These are phyloP conservation scores for Lophura nycthemera DNA, from an alignment of 2,113 vertebrate species.

Conservation along the genomic window DNA sequence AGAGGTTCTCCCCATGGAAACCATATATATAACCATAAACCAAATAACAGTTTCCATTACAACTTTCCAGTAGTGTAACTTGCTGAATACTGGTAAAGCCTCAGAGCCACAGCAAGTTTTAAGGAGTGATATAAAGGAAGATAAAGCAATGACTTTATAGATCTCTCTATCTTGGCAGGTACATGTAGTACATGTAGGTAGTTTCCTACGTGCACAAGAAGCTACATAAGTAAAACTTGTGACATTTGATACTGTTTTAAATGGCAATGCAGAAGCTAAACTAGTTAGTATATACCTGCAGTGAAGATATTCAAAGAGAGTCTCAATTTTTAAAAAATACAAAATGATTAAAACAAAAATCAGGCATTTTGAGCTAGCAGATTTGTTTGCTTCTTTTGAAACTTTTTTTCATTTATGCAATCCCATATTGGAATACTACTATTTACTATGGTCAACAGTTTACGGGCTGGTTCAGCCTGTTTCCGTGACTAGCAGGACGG, in stretches of 20 bases:
- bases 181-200: too few species aligned
- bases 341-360: background rate
- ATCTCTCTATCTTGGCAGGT: background rate
- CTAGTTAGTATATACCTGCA: background rate
- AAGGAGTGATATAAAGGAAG: background rate
- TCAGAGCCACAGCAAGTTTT: background rate
- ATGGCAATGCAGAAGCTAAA: background rate
- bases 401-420: background rate
- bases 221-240: fast-evolving
- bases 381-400: background rate
- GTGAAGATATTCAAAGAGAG: background rate
- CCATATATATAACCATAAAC: background rate
- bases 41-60: background rate
- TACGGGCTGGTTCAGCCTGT: too few species aligned
- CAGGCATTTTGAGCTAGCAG: background rate
- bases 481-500: too few species aligned
- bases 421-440: background rate
- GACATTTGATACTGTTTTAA: background rate
- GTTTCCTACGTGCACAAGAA: background rate
- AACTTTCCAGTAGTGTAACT: background rate
- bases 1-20: background rate
- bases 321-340: background rate
- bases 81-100: background rate
- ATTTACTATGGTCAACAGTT: background rate
- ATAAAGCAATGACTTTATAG: background rate